Conservation (phyloP, 2,113 vertebrate species). For the Peucedramus taeniatus region DNA sequence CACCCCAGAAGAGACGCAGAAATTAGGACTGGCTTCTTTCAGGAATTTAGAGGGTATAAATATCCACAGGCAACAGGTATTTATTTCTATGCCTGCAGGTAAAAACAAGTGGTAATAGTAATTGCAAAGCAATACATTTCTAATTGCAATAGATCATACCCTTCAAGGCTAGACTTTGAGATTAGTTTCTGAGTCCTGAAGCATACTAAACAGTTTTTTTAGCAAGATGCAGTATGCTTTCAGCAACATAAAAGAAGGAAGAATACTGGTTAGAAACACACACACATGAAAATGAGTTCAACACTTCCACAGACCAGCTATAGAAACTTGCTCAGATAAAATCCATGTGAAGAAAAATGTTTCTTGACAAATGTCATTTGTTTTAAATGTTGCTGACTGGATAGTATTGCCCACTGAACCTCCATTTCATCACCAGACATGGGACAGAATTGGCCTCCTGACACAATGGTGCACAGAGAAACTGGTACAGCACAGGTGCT, state of each 20-base stretch:
- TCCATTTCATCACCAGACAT: neutral
- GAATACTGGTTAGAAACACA: neutral
- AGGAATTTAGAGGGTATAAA: slow-evolving; percentile 26
- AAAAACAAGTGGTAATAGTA: slow-evolving; percentile 48
- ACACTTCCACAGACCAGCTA: neutral
- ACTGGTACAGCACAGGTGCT: accelerated
- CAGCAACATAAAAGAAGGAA: neutral
- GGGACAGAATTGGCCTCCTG: neutral
- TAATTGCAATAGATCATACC: slow-evolving; percentile 55
- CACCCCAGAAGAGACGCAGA: neutral
- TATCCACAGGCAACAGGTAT: slow-evolving; percentile 45
- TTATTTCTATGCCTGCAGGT: slow-evolving; percentile 51
- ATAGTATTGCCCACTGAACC: neutral
- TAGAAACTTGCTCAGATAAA: neutral
- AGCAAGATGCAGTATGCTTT: neutral
- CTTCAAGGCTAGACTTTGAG: slow-evolving; percentile 31
- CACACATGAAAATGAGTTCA: neutral
- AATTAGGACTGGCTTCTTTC: slow-evolving; percentile 2
- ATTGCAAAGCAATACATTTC: slow-evolving; percentile 60
- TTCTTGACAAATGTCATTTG: no score
- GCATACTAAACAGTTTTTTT: slow-evolving; percentile 46
- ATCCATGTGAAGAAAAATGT: neutral
- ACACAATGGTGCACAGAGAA: neutral
- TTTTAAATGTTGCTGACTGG: neutral
- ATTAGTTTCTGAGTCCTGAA: slow-evolving; percentile 34